Conservation (phyloP, 2,888 invertebrate genomes). For the Globia sparganii region DNA sequence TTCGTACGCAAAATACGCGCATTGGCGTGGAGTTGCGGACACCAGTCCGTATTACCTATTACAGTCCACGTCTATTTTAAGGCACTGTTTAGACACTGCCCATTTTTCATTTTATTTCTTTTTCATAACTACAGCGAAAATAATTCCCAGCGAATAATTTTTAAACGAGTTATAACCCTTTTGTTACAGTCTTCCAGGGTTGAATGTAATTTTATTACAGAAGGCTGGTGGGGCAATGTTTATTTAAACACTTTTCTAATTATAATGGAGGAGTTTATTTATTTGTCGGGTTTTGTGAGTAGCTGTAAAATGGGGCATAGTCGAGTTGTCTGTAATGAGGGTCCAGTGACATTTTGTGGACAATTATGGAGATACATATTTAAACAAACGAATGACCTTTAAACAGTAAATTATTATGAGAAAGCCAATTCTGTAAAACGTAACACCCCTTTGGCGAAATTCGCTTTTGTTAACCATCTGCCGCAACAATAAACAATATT, state of each 20-base stretch:
- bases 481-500: not conserved
- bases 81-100: not conserved
- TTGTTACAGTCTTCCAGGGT: conserved; percentile 9
- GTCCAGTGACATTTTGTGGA: not conserved
- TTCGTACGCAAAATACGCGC: too few relatives aligned
- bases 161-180: conserved; percentile 23
- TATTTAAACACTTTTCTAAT: conserved; percentile 37
- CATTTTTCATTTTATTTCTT: not conserved
- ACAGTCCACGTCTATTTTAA: not conserved
- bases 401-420: not conserved
- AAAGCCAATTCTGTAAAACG: not conserved
- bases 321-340: not conserved
- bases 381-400: not conserved
- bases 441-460: not conserved
- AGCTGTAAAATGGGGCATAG: not conserved
- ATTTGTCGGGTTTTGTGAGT: conserved; percentile 9
- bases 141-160: conserved; percentile 11
- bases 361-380: not conserved
- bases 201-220: conserved; percentile 24
- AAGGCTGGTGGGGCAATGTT: conserved; percentile 26
- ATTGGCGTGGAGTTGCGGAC: too few relatives aligned
- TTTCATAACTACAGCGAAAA: not conserved
- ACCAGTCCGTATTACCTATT: too few relatives aligned
- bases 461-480: not conserved
- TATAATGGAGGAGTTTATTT: conserved; percentile 17